These are phyloP conservation scores for Phylloscopus whistleri DNA, from an alignment of 2,113 vertebrate species.

Conservation along the genomic window DNA sequence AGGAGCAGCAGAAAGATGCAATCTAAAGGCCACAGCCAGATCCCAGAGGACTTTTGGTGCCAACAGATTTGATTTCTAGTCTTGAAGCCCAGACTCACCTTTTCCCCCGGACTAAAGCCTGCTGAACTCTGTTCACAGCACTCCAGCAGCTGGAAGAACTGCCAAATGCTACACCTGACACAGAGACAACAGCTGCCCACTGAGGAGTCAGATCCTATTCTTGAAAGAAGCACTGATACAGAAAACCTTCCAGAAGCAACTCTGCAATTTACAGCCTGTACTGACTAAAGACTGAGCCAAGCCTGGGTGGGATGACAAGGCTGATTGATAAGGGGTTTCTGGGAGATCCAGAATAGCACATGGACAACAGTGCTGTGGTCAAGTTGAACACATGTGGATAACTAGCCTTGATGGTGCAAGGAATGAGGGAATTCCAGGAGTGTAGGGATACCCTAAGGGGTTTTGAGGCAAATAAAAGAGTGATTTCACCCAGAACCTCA, in stretches of 20 bases:
- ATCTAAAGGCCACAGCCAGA: not conserved
- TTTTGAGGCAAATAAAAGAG: not conserved
- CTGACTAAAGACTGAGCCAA: not conserved
- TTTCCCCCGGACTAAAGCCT: not conserved
- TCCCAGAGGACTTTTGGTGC: not conserved
- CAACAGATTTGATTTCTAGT: not conserved
- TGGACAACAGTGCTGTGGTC: not conserved
- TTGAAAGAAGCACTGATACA: not conserved
- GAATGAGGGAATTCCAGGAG: not conserved
- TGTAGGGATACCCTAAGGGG: not conserved
- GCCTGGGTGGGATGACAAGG: not conserved
- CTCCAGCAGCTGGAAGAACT: not conserved
- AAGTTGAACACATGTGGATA: accelerated
- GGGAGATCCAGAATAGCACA: not conserved
- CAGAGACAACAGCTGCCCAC: not conserved
- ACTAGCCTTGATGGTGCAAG: not conserved
- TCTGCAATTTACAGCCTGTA: not conserved
- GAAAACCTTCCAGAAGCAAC: not conserved
- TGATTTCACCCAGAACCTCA: not conserved
- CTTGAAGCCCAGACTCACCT: not conserved
- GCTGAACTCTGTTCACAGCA: not conserved
- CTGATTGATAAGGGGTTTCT: not conserved
- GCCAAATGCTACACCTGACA: not conserved
- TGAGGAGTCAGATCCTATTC: not conserved
- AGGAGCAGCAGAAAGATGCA: not conserved